Percentiles rank a stretch among this genome's conserved stretches.
Conservation (phyloP, 2,113 vertebrate species). For the Suricata suricatta region DNA sequence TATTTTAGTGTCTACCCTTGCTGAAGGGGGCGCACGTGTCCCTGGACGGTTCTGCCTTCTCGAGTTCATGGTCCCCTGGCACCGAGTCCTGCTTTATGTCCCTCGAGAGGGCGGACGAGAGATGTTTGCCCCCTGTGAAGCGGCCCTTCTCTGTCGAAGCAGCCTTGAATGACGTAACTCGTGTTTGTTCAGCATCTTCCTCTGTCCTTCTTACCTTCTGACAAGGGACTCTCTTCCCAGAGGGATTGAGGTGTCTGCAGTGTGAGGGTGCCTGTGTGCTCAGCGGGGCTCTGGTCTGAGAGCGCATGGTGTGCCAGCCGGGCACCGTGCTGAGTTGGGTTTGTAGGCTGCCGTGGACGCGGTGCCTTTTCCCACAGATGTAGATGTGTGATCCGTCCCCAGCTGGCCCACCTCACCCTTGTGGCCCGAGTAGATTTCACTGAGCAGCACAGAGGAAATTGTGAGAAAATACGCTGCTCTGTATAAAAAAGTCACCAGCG, state of each 20-base stretch:
- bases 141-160: neutral
- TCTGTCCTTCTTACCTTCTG: neutral
- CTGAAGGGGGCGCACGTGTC: rapidly evolving
- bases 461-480: neutral
- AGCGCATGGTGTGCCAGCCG: neutral
- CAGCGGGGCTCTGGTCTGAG: neutral
- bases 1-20: rapidly evolving
- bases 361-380: neutral
- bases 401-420: neutral
- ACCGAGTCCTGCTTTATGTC: neutral
- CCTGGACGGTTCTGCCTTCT: neutral
- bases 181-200: neutral
- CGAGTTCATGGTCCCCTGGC: neutral
- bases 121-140: neutral
- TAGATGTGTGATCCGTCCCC: neutral
- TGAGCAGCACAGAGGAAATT: neutral
- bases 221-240: neutral
- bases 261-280: neutral
- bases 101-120: neutral
- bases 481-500: neutral
- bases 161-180: neutral
- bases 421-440: no score
- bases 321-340: neutral
- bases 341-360: neutral
- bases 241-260: neutral